Base-by-base conservation (phyloP, 2,888 invertebrate genomes). In the Aleiodes alternator region DNA sequence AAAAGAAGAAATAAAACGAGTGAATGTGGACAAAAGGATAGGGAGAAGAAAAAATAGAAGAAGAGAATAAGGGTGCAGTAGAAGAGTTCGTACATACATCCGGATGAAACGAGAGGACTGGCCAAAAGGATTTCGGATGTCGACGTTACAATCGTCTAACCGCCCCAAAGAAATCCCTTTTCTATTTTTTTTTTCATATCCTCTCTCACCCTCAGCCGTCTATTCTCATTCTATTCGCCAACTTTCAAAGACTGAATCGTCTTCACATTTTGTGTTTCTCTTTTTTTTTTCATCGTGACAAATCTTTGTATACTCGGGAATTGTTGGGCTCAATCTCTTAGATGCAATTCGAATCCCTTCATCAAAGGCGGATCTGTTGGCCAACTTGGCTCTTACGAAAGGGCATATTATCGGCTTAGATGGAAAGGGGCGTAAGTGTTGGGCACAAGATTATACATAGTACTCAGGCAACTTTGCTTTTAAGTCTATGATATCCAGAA, bases 361-460 rank as follows among this genome's bases (percentile, higher is more conserved):
- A 11, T 43, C 43, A 12, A 31, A 55, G 14, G 11, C 76, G 71
- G 76, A 81, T 80, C 79, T 82, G 84, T 84, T 83, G 82, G 83
- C 11, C 11, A 43, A 43, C 9, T 43, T 9, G 9, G 43, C 3
- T 43, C 3, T 7, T 43, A 43, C 43, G 43, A 11, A 43, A 34
- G 23, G 38, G 38, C 5, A 38, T 5, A 38, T 38, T 5, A 3
- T 38, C 3, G 8, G 38, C 23, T 23, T 23, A 23, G 23, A 23
- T 23, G 23, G 2, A 23, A 23, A 23, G 23, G 23, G 23, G 23
- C 23, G 2, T 23, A 23, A 23, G 2, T 23, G 23, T 2, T 23
- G 23, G 1, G 23, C 23, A 23, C 23, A 23, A 2, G 1, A 2
- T 23, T 23, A 23, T 23, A 23, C 23, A 23, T 23, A 23, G 23